Percentiles rank a stretch among this genome's conserved stretches.
phyloP scores from a whole-genome alignment of 2,888 invertebrate genomes.

The Andrena hattorfiana region DNA sequence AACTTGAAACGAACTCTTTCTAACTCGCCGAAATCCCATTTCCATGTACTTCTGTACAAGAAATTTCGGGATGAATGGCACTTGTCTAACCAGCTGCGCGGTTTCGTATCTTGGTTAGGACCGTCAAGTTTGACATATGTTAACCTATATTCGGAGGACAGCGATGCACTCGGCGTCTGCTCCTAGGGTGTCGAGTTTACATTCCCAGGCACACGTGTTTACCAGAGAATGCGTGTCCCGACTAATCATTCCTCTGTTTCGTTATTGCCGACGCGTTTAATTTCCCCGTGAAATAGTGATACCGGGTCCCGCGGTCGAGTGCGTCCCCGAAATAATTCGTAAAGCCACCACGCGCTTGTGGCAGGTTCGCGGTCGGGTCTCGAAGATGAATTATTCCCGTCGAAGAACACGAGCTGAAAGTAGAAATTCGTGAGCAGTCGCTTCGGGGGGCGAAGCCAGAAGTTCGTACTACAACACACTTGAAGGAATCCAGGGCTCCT shows the following conservation, averaged over 20 bases:
- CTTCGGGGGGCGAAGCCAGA: constrained; percentile 52
- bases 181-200: constrained; percentile 37
- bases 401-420: neutral
- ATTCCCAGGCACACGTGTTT: constrained; percentile 60
- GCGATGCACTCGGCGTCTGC: constrained; percentile 46
- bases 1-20: neutral
- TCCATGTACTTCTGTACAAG: constrained; percentile 27
- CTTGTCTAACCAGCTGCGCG: constrained; percentile 15
- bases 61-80: constrained; percentile 46
- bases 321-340: neutral
- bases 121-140: constrained; percentile 51
- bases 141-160: constrained; percentile 54
- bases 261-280: neutral
- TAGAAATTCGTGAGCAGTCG: constrained; percentile 40
- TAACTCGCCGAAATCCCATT: constrained; percentile 2
- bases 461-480: constrained; percentile 39
- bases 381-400: constrained; percentile 20
- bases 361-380: neutral
- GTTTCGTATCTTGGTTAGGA: constrained; percentile 36
- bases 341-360: neutral
- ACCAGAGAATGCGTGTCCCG: constrained; percentile 49
- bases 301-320: neutral
- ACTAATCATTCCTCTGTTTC: constrained; percentile 64
- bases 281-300: neutral
- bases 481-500: constrained; percentile 64